These are phyloP conservation scores for Camponotus vicinus DNA, from an alignment of 1,140 invertebrate species.

Conservation along the genomic window DNA sequence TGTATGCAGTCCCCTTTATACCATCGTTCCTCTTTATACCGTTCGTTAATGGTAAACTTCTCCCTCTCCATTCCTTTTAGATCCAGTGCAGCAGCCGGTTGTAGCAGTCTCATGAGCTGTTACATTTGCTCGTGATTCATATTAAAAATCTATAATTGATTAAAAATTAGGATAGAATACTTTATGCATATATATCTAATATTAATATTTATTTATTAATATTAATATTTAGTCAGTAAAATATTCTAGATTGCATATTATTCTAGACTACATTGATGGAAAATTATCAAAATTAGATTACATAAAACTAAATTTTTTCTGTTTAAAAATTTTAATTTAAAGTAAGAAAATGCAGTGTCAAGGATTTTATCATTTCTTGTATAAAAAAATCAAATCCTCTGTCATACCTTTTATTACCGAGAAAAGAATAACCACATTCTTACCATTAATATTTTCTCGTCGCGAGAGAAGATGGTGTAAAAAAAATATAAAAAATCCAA, in stretches of 20 bases:
- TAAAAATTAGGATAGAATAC: neutral
- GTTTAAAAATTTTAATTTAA: neutral
- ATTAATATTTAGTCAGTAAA: no score
- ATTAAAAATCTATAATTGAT: neutral
- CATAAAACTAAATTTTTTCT: neutral
- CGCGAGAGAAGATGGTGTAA: neutral
- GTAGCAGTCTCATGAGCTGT: neutral
- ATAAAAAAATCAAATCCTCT: neutral
- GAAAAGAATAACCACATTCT: neutral
- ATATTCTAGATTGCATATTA: neutral
- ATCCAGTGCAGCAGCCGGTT: slow-evolving; percentile 1
- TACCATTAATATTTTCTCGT: neutral
- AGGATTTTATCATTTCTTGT: neutral
- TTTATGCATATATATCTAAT: neutral
- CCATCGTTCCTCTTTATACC: slow-evolving; percentile 68
- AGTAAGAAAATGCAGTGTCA: neutral
- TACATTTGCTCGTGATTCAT: neutral
- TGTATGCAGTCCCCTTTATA: slow-evolving; percentile 69
- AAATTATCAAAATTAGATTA: neutral
- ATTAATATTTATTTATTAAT: neutral
- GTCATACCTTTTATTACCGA: neutral
- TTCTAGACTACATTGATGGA: no score
- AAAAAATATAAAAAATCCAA: neutral
- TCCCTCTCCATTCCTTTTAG: slow-evolving; percentile 42
- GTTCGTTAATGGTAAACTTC: slow-evolving; percentile 60